Evolutionary conservation across 2,797 vertebrate genomes (phyloP).

Genomic region (Eleutherodactylus coqui): DNA sequence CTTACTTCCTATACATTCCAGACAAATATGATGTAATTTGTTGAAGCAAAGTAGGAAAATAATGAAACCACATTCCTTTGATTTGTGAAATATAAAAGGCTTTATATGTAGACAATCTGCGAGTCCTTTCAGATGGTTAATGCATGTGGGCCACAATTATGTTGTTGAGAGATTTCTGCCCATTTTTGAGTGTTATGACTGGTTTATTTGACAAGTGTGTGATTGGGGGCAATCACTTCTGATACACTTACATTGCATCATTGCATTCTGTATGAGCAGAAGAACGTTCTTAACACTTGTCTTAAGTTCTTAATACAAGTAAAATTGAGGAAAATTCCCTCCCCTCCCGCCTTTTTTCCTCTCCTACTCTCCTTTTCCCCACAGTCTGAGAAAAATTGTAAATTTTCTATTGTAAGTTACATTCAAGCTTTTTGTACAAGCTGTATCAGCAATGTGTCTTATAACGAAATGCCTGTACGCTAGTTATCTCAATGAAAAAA

Average conservation of each 20-base stretch:
- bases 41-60: slow-evolving; percentile 32
- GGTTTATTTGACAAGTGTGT: neutral
- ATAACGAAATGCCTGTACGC: too few relatives aligned
- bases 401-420: too few relatives aligned
- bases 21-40: slow-evolving; percentile 47
- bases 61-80: slow-evolving; percentile 42
- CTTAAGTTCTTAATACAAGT: neutral
- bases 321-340: neutral
- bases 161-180: neutral
- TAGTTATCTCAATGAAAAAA: too few relatives aligned
- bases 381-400: too few relatives aligned
- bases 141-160: neutral
- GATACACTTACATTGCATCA: neutral
- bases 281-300: too few relatives aligned
- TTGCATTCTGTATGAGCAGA: too few relatives aligned
- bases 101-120: slow-evolving; percentile 9
- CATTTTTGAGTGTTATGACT: neutral
- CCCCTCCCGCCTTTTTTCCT: too few relatives aligned
- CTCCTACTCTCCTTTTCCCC: too few relatives aligned
- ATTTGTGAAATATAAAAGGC: slow-evolving; percentile 7
- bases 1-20: slow-evolving; percentile 43
- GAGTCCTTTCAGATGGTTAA: neutral
- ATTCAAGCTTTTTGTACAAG: too few relatives aligned
- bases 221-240: neutral
- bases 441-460: too few relatives aligned